Percentiles rank a stretch among this genome's conserved stretches.
These are phyloP conservation scores for Amiota minor DNA, from an alignment of 2,888 invertebrate species.

Conservation along the genomic window DNA sequence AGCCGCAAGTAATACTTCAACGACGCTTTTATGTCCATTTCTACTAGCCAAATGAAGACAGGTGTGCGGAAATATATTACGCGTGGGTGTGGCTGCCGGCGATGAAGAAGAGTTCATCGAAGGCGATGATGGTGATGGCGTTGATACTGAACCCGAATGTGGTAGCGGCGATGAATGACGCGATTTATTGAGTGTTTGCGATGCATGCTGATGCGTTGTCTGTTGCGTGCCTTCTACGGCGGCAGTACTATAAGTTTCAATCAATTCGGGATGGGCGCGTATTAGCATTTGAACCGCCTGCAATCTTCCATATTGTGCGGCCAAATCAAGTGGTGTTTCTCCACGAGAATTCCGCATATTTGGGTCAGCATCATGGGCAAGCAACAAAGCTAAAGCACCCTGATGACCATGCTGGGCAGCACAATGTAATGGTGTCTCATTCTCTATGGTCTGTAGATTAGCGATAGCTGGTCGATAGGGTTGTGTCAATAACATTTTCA, in stretches of 20 bases:
- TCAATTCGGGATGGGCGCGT: slow-evolving; percentile 86
- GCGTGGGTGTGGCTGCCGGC: slow-evolving; percentile 61
- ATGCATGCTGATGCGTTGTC: slow-evolving; percentile 14
- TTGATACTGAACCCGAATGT: slow-evolving; percentile 67
- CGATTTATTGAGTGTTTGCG: slow-evolving; percentile 22
- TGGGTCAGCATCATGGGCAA: slow-evolving; percentile 91
- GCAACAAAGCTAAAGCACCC: slow-evolving; percentile 85
- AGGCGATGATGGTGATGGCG: slow-evolving; percentile 58
- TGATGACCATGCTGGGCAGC: slow-evolving; percentile 95
- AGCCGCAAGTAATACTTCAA: slow-evolving; percentile 85
- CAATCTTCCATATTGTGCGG: slow-evolving; percentile 89
- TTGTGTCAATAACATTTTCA: slow-evolving; percentile 86
- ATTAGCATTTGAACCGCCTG: slow-evolving; percentile 92
- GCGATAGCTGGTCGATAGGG: slow-evolving; percentile 88
- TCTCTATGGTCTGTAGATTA: slow-evolving; percentile 89
- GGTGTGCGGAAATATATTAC: slow-evolving; percentile 76
- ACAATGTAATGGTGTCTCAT: slow-evolving; percentile 93
- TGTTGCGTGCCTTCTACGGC: slow-evolving; percentile 47
- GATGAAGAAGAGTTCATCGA: slow-evolving; percentile 51
- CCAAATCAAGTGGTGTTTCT: slow-evolving; percentile 94
- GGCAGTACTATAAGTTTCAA: slow-evolving; percentile 79
- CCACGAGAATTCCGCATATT: slow-evolving; percentile 88
- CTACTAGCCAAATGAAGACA: slow-evolving; percentile 96
- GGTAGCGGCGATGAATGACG: slow-evolving; percentile 54
- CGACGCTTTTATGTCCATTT: slow-evolving; percentile 91